Percentiles rank a stretch among this genome's conserved stretches.
These are phyloP conservation scores for Mustela nigripes DNA, from an alignment of 2,113 vertebrate species.

Conservation along the genomic window DNA sequence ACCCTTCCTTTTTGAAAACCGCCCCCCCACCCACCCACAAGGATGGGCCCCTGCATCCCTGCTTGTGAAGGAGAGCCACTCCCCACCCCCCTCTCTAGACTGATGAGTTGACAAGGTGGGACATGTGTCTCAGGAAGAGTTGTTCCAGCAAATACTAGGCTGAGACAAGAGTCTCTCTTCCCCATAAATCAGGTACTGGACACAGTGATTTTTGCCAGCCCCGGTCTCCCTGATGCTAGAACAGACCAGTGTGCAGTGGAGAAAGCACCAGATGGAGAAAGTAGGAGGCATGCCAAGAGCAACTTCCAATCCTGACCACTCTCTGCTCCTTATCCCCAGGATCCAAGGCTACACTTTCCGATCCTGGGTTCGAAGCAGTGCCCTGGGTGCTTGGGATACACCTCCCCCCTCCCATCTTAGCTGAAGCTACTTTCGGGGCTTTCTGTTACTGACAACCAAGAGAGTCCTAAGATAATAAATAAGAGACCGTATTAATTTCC, in stretches of 20 bases:
- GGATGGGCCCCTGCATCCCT: neutral
- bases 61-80: neutral
- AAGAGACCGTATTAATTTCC: neutral
- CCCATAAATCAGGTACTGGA: neutral
- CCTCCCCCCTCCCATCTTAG: neutral
- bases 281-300: neutral
- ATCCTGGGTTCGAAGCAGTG: neutral
- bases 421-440: neutral
- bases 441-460: conserved; percentile 3
- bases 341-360: accelerated
- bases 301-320: no score
- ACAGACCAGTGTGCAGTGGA: neutral
- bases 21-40: no score
- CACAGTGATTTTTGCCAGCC: neutral
- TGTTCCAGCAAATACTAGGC: neutral
- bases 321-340: neutral
- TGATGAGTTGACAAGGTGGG: neutral
- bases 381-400: neutral
- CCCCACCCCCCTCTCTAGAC: neutral
- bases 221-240: neutral
- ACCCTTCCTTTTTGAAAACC: neutral
- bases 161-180: neutral
- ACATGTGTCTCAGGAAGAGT: neutral
- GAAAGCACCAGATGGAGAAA: neutral
- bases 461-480: neutral